Conservation (phyloP, 2,113 vertebrate genomes). For the Aix galericulata region DNA sequence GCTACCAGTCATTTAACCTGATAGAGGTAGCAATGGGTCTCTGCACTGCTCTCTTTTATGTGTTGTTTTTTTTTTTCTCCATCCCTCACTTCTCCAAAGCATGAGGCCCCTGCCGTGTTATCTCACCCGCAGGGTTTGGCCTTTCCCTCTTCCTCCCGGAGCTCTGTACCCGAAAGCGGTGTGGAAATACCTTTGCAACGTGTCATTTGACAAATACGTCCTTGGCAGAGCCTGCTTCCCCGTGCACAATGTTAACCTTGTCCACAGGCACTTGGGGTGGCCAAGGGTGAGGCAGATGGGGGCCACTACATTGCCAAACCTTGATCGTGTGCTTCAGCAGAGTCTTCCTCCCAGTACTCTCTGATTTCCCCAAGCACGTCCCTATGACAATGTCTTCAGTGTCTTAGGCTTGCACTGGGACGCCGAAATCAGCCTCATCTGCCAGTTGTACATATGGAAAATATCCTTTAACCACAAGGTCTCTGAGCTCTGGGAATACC, state of each 20-base stretch:
- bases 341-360: background rate
- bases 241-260: conserved; percentile 1
- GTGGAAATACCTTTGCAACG: conserved; percentile 31
- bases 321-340: background rate
- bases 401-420: background rate
- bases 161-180: background rate
- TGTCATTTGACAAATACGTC: conserved; percentile 56
- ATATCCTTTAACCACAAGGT: background rate
- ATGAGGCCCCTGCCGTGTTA: background rate
- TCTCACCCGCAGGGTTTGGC: conserved; percentile 41
- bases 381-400: conserved; percentile 20
- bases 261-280: background rate
- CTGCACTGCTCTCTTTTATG: background rate
- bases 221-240: conserved; percentile 38
- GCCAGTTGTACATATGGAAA: background rate
- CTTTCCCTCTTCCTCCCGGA: background rate
- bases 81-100: background rate
- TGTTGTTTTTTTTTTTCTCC: background rate
- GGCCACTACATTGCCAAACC: background rate
- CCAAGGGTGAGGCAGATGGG: conserved; percentile 5
- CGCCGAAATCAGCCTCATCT: background rate
- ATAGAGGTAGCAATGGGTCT: background rate
- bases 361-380: background rate
- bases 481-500: background rate
- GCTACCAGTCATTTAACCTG: background rate